A percentile compares a stretch with the other conserved stretches of the same genome.
Evolutionary conservation across 1,140 invertebrate genomes (phyloP).

Genomic region (Drosophila albomicans): DNA sequence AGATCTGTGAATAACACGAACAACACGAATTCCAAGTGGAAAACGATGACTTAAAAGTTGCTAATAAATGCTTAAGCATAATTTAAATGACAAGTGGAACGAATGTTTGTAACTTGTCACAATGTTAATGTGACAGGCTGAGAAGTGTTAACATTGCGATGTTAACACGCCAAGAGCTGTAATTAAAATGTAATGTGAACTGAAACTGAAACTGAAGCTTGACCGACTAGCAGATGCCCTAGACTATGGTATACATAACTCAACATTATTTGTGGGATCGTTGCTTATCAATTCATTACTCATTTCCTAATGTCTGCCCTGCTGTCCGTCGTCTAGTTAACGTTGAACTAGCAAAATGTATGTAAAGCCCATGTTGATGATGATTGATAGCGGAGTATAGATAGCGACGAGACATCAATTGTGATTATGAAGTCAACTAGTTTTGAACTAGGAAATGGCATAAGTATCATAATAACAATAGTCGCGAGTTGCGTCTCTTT

Average conservation of each 20-base stretch:
- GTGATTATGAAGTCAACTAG: not conserved
- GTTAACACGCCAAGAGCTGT: slow-evolving; percentile 1
- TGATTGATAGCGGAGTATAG: slow-evolving; percentile 11
- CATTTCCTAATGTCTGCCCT: slow-evolving; percentile 1
- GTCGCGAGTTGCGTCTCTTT: not conserved
- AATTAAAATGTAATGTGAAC: not conserved
- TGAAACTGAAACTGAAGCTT: not conserved
- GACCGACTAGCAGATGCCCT: not conserved
- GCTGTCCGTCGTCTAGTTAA: not conserved
- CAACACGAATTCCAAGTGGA: not conserved
- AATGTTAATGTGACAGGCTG: slow-evolving; percentile 10
- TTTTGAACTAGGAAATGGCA: not conserved
- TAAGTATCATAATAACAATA: not conserved
- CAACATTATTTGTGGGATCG: too few relatives aligned
- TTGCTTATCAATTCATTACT: not conserved
- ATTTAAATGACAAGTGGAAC: slow-evolving; percentile 9
- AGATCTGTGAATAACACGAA: not conserved
- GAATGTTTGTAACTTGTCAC: slow-evolving; percentile 12
- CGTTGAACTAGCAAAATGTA: not conserved
- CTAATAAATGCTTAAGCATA: not conserved
- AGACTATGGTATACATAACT: too few relatives aligned
- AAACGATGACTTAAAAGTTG: not conserved
- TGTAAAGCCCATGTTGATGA: slow-evolving; percentile 21
- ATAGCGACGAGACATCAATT: slow-evolving; percentile 1
- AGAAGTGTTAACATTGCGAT: slow-evolving; percentile 4